phyloP scores from a whole-genome alignment of 1,140 invertebrate species.

The Tribolium madens region DNA sequence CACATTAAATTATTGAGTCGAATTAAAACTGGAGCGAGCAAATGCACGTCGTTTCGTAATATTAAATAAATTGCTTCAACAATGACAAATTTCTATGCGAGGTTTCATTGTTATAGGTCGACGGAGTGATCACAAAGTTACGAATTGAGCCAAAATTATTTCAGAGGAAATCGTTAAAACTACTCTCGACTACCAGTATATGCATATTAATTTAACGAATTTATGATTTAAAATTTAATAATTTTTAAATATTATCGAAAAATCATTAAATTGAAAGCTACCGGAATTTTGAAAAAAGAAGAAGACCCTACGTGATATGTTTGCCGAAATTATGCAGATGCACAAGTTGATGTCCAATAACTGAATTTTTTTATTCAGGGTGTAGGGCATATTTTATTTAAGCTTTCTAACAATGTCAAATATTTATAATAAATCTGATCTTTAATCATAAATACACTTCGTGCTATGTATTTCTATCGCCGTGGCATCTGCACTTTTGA shows the following conservation, averaged over 20 bases:
- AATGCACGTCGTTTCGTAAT: conserved; percentile 14
- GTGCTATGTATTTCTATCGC: too few species aligned
- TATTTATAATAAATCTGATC: too few species aligned
- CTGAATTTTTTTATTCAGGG: too few species aligned
- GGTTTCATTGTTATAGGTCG: not conserved
- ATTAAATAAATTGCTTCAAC: conserved; percentile 24
- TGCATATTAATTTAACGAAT: too few species aligned
- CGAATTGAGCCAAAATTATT: not conserved
- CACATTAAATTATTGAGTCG: conserved; percentile 19
- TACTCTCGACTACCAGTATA: not conserved
- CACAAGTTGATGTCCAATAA: conserved; percentile 14
- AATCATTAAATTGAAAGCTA: not conserved
- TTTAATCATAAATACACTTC: too few species aligned
- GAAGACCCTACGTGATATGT: conserved; percentile 12
- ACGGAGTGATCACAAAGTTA: conserved; percentile 5
- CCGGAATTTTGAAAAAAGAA: not conserved
- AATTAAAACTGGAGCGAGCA: not conserved
- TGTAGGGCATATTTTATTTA: too few species aligned
- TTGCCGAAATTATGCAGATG: conserved; percentile 6
- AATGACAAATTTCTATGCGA: conserved; percentile 20
- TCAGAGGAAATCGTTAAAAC: not conserved
- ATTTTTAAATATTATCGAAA: too few species aligned
- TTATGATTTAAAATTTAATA: too few species aligned
- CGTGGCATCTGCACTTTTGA: too few species aligned
- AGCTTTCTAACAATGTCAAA: too few species aligned